Conservation (phyloP, 1,140 invertebrate genomes). For the Ooceraea biroi region DNA sequence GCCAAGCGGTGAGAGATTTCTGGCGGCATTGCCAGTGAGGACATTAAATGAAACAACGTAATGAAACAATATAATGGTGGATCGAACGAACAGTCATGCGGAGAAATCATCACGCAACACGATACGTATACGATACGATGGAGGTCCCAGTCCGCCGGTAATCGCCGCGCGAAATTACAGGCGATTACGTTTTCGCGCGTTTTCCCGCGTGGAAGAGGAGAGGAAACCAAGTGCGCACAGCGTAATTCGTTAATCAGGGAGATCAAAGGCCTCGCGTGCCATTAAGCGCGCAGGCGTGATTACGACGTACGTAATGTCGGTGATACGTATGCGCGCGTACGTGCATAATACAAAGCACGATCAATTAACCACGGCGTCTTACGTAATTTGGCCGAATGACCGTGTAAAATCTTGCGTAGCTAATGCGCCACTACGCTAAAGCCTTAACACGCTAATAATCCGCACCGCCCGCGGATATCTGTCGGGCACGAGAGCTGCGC, state of each 20-base stretch:
- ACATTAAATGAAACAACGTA: too few relatives aligned
- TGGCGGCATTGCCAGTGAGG: too few relatives aligned
- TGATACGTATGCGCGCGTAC: not conserved
- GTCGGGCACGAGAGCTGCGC: too few relatives aligned
- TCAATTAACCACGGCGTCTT: slow-evolving; percentile 21
- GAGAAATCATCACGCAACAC: not conserved
- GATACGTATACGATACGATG: not conserved
- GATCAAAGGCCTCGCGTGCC: not conserved
- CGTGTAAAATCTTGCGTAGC: not conserved
- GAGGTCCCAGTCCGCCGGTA: not conserved
- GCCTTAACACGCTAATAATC: not conserved
- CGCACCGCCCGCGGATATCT: not conserved
- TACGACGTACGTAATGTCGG: not conserved
- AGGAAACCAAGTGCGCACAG: not conserved
- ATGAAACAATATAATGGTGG: not conserved
- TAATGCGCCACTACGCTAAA: not conserved
- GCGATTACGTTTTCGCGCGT: slow-evolving; percentile 8
- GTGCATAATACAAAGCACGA: slow-evolving; percentile 9
- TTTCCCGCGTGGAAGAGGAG: not conserved
- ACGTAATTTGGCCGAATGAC: slow-evolving; percentile 19
- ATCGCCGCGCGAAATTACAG: slow-evolving; percentile 29
- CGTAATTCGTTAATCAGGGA: slow-evolving; percentile 18
- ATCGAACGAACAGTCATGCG: not conserved
- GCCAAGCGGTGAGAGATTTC: too few relatives aligned
- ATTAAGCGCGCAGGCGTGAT: slow-evolving; percentile 3